Percentiles rank a stretch among this genome's conserved stretches.
phyloP scores from a whole-genome alignment of 1,140 invertebrate species.

The Trichonephila inaurata region DNA sequence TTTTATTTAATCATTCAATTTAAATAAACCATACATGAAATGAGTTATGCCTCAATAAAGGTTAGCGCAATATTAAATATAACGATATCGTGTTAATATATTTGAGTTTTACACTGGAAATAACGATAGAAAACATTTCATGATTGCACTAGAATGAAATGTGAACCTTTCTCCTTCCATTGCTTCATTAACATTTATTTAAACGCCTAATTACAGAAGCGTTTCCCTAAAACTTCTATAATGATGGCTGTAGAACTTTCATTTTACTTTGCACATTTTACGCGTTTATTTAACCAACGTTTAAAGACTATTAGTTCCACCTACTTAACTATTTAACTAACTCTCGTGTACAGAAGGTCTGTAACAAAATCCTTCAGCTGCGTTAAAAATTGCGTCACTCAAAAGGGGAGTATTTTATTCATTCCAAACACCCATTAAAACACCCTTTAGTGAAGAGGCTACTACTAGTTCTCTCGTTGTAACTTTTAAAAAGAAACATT shows the following conservation, averaged over 20 bases:
- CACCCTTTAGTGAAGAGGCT: background rate
- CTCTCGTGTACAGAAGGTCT: background rate
- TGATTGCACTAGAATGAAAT: background rate
- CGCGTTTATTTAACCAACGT: background rate
- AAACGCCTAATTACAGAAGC: background rate
- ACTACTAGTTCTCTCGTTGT: background rate
- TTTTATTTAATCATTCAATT: no score
- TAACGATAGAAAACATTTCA: background rate
- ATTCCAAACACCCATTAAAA: slow-evolving; percentile 49
- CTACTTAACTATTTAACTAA: slow-evolving; percentile 50
- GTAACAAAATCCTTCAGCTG: slow-evolving; percentile 9
- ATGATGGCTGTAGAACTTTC: background rate
- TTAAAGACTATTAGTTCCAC: slow-evolving; percentile 51
- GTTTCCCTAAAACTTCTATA: background rate
- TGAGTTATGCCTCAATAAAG: no score
- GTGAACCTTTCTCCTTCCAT: background rate
- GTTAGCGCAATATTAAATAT: no score
- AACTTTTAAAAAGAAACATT: slow-evolving; percentile 49
- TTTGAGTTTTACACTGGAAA: background rate
- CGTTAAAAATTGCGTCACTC: slow-evolving; percentile 44
- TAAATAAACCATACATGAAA: no score
- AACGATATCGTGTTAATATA: no score
- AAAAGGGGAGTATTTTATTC: slow-evolving; percentile 17
- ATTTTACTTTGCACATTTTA: slow-evolving; percentile 13
- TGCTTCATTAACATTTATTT: background rate